Evolutionary conservation across 2,797 vertebrate species (phyloP).

Genomic region (Enteromius mattozi): DNA sequence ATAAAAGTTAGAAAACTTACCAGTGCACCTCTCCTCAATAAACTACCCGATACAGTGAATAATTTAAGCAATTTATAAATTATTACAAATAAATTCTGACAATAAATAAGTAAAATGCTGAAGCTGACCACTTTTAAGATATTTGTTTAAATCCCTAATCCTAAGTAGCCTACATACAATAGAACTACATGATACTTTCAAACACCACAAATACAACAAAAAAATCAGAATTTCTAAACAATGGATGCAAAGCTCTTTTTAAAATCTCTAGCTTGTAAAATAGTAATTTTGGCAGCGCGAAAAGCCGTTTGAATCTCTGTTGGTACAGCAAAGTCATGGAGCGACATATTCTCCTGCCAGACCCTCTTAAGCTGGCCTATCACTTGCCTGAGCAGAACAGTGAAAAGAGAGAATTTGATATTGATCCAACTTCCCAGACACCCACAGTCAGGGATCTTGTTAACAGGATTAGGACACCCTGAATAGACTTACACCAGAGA

Average conservation of each 20-base stretch:
- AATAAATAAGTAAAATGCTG: neutral
- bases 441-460: conserved; percentile 64
- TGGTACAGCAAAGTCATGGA: conserved; percentile 54
- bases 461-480: conserved; percentile 67
- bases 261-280: conserved; percentile 27
- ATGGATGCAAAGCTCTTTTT: neutral
- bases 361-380: conserved; percentile 59
- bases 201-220: neutral
- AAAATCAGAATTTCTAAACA: conserved; percentile 2
- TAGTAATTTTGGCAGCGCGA: conserved; percentile 7
- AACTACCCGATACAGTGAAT: neutral
- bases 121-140: neutral
- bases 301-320: conserved; percentile 42
- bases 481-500: conserved; percentile 65
- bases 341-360: conserved; percentile 46
- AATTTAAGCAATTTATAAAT: too few relatives aligned
- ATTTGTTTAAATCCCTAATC: neutral
- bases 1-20: too few relatives aligned
- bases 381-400: conserved; percentile 56
- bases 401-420: conserved; percentile 66
- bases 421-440: conserved; percentile 67
- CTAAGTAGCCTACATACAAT: neutral
- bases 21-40: neutral
- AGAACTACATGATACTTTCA: neutral
- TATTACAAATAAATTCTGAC: neutral